Conservation (phyloP, 2,888 invertebrate genomes). For the Coenonympha glycerion region DNA sequence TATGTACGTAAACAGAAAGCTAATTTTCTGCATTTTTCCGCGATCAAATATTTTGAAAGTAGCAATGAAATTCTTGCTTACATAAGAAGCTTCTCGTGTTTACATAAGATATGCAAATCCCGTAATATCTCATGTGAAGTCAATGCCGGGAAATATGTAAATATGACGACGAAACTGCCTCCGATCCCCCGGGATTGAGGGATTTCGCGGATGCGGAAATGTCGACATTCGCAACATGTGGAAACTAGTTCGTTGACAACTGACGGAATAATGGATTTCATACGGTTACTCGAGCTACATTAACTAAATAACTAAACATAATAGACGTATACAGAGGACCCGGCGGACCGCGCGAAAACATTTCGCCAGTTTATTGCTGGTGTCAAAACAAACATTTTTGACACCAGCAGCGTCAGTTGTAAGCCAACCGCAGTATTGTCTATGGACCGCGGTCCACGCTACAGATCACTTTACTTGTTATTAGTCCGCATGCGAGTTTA, state of each 20-base stretch:
- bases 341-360: too few relatives aligned
- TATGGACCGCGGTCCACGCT: too few relatives aligned
- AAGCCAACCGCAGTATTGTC: too few relatives aligned
- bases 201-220: conserved; percentile 13
- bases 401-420: too few relatives aligned
- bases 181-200: conserved; percentile 18
- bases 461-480: too few relatives aligned
- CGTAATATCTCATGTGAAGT: conserved; percentile 13
- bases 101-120: conserved; percentile 12
- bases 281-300: neutral
- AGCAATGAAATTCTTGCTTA: conserved; percentile 3
- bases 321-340: too few relatives aligned
- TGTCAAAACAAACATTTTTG: too few relatives aligned
- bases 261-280: neutral
- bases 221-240: conserved; percentile 14
- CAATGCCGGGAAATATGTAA: conserved; percentile 19
- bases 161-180: conserved; percentile 12
- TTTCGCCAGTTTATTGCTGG: too few relatives aligned
- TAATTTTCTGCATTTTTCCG: neutral
- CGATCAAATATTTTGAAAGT: neutral
- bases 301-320: neutral
- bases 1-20: too few relatives aligned
- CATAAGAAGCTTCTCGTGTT: conserved; percentile 8
- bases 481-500: too few relatives aligned
- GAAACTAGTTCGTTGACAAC: conserved; percentile 8